Conservation (phyloP, 2,888 invertebrate genomes). For the Trissolcus brochymenae region DNA sequence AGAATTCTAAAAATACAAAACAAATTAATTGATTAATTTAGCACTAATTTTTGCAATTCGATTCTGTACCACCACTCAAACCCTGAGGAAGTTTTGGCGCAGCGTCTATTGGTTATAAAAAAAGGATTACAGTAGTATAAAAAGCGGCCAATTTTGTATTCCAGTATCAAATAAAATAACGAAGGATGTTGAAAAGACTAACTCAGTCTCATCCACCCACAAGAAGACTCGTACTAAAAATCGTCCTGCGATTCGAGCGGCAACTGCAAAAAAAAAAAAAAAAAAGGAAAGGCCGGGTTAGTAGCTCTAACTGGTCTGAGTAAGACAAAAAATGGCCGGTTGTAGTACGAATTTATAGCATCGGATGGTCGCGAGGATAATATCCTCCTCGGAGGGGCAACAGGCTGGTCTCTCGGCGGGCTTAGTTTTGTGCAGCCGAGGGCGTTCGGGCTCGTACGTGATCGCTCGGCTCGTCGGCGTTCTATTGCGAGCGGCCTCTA, state of each 20-base stretch:
- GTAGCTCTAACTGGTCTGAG: conserved; percentile 1
- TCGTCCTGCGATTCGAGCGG: neutral
- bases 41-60: too few relatives aligned
- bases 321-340: neutral
- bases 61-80: too few relatives aligned
- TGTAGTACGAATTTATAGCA: conserved; percentile 11
- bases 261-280: neutral
- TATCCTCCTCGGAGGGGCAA: conserved; percentile 21
- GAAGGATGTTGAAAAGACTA: too few relatives aligned
- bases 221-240: too few relatives aligned
- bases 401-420: conserved; percentile 56
- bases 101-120: too few relatives aligned
- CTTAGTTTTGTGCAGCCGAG: conserved; percentile 68
- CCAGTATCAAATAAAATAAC: too few relatives aligned
- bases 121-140: too few relatives aligned
- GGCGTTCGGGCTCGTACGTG: conserved; percentile 65
- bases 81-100: too few relatives aligned
- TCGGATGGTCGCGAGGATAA: conserved; percentile 42
- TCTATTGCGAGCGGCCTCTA: conserved; percentile 66
- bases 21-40: too few relatives aligned
- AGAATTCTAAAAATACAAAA: too few relatives aligned
- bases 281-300: neutral
- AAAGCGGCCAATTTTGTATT: too few relatives aligned
- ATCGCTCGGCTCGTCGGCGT: conserved; percentile 61
- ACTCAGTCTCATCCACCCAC: too few relatives aligned